Evolutionary conservation across 2,888 invertebrate species (phyloP).

Genomic region (Strigamia transsilvanica): DNA sequence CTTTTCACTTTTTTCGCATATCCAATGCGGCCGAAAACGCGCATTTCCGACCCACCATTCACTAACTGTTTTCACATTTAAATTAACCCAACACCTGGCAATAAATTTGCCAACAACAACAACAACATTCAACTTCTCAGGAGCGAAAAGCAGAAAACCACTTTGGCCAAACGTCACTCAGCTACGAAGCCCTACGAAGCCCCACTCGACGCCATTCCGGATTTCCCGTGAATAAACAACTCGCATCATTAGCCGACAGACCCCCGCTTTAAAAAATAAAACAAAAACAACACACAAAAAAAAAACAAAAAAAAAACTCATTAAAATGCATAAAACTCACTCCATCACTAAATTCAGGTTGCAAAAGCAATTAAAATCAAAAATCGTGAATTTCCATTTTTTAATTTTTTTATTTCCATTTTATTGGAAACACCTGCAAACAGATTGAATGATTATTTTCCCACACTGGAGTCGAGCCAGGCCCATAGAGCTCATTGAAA

Average conservation of each 20-base stretch:
- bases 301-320: constrained; percentile 1
- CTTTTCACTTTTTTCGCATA: no score
- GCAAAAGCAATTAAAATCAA: neutral
- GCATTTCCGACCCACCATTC: neutral
- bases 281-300: constrained; percentile 14
- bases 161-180: constrained; percentile 3
- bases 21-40: neutral
- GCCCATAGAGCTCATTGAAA: constrained; percentile 25
- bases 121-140: neutral
- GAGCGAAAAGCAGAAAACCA: neutral
- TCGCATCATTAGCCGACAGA: neutral
- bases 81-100: neutral
- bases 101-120: no score
- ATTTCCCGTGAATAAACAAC: constrained; percentile 7
- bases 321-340: constrained; percentile 23
- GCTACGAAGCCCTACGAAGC: no score
- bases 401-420: no score
- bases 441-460: neutral
- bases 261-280: neutral
- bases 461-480: neutral
- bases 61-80: neutral
- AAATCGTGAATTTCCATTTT: no score
- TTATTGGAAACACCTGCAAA: constrained; percentile 1
- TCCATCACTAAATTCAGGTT: constrained; percentile 7
- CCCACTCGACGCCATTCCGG: neutral